A percentile compares a stretch with the other conserved stretches of the same genome.
Conservation (phyloP, 2,888 invertebrate genomes). For the Cacoxenus indagator region DNA sequence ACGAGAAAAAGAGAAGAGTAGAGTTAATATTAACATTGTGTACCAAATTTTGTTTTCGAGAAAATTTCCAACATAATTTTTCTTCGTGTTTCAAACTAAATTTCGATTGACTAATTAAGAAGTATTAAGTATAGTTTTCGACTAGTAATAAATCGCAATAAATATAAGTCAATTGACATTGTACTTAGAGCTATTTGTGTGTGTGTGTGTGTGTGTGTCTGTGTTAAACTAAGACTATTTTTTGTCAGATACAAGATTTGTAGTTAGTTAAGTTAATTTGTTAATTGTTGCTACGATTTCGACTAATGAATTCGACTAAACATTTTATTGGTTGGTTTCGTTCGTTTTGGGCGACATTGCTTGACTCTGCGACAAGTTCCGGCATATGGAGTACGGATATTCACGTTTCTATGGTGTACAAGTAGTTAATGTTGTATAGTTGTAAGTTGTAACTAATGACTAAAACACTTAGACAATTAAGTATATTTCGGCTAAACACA, state of each 20-base stretch:
- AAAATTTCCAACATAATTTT: not conserved
- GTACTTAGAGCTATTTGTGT: slow-evolving; percentile 21
- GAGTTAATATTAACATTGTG: not conserved
- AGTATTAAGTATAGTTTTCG: not conserved
- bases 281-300: not conserved
- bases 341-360: not conserved
- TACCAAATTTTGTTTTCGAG: not conserved
- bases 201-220: not conserved
- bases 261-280: not conserved
- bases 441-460: not conserved
- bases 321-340: not conserved
- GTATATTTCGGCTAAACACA: not conserved
- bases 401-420: not conserved
- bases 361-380: no score
- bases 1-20: slow-evolving; percentile 42
- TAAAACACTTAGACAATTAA: slow-evolving; percentile 2
- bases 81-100: not conserved
- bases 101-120: not conserved
- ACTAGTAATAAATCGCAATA: slow-evolving; percentile 39
- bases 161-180: slow-evolving; percentile 28
- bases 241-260: not conserved
- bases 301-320: not conserved
- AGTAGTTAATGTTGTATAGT: not conserved
- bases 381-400: no score
- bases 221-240: not conserved